Percentiles rank a stretch among this genome's conserved stretches.
These are phyloP conservation scores for Paramisgurnus dabryanus DNA, from an alignment of 2,113 vertebrate species.

Conservation along the genomic window DNA sequence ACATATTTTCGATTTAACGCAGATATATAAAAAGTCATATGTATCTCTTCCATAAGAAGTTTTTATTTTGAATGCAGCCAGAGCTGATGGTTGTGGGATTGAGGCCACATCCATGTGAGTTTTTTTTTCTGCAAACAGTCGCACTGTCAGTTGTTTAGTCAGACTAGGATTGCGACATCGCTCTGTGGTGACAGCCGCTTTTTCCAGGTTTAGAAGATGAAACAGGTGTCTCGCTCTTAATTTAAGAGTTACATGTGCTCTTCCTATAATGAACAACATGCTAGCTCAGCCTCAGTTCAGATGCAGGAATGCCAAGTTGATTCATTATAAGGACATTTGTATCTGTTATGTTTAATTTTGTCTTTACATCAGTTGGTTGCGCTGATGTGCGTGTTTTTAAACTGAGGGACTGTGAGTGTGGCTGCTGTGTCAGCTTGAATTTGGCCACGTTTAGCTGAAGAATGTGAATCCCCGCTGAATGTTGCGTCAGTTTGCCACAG, in stretches of 20 bases:
- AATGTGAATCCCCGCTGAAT: conserved; percentile 45
- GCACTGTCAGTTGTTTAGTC: conserved; percentile 67
- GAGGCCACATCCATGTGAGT: conserved; percentile 12
- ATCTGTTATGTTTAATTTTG: conserved; percentile 50
- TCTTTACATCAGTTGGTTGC: conserved; percentile 41
- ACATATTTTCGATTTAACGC: too few relatives aligned
- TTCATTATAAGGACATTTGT: conserved; percentile 22
- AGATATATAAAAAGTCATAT: background rate
- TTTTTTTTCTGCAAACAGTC: conserved; percentile 52
- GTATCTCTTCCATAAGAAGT: background rate
- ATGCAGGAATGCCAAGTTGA: background rate
- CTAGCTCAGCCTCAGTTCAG: background rate
- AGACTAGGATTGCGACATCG: conserved; percentile 67
- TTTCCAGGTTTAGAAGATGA: conserved; percentile 53
- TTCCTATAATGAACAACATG: background rate
- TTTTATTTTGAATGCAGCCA: background rate
- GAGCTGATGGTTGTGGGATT: conserved; percentile 21
- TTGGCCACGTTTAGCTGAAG: conserved; percentile 45
- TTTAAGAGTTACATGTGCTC: background rate
- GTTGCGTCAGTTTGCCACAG: conserved; percentile 48
- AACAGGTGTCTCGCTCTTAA: background rate
- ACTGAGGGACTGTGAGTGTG: conserved; percentile 14
- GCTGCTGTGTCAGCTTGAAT: conserved; percentile 63
- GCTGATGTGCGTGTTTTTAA: conserved; percentile 63
- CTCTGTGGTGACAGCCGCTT: conserved; percentile 66